These are phyloP conservation scores for Bambusicola thoracicus DNA, from an alignment of 2,113 vertebrate genomes.

Conservation along the genomic window DNA sequence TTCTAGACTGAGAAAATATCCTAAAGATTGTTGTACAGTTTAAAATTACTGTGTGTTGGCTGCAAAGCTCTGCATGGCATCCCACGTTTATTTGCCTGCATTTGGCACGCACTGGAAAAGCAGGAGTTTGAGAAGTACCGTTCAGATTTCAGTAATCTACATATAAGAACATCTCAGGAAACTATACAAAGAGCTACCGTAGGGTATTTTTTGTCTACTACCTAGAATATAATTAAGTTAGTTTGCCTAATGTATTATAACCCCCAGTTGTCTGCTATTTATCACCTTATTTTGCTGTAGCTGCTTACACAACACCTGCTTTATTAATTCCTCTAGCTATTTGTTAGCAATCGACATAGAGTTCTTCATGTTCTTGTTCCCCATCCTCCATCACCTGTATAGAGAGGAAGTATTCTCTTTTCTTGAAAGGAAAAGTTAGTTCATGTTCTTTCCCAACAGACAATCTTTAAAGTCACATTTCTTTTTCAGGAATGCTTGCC, in stretches of 20 bases:
- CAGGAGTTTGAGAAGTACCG: neutral
- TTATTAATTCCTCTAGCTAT: slow-evolving; percentile 25
- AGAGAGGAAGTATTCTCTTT: neutral
- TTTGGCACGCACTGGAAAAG: neutral
- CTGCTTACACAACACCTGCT: slow-evolving; percentile 11
- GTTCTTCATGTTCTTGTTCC: neutral
- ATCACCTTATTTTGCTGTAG: slow-evolving; percentile 17
- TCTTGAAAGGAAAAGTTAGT: neutral
- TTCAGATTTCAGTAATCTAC: neutral
- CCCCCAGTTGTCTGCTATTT: slow-evolving; percentile 37
- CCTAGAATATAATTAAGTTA: slow-evolving; percentile 20
- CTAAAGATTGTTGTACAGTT: neutral
- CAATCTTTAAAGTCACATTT: neutral
- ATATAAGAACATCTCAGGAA: neutral
- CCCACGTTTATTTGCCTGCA: neutral
- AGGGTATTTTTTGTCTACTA: slow-evolving; percentile 10
- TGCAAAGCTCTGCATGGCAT: neutral
- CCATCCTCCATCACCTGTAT: neutral
- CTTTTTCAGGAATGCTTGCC: neutral
- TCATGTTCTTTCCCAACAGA: neutral
- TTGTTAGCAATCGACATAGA: neutral
- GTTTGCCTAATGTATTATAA: slow-evolving; percentile 25
- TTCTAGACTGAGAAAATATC: neutral
- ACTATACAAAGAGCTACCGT: neutral
- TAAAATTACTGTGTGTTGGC: neutral